Percentiles rank a stretch among this genome's conserved stretches.
These are phyloP conservation scores for Myocastor coypus DNA, from an alignment of 2,113 vertebrate genomes.

Conservation along the genomic window DNA sequence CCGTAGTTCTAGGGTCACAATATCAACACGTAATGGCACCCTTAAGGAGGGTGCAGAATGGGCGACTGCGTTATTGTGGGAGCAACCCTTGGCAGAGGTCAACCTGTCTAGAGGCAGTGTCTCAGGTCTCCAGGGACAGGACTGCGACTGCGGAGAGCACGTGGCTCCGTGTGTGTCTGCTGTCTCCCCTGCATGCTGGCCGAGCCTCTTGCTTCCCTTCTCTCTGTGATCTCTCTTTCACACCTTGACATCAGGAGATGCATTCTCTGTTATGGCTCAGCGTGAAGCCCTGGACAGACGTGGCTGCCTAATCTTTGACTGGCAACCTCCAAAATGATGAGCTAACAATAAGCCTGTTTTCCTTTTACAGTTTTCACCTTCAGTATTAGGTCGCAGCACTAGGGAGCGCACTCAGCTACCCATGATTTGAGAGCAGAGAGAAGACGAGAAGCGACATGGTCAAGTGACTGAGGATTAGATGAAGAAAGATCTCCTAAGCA, in stretches of 20 bases:
- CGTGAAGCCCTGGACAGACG: not conserved
- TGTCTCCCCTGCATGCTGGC: not conserved
- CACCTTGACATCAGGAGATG: not conserved
- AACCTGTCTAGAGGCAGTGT: not conserved
- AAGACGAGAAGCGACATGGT: not conserved
- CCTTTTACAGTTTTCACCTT: not conserved
- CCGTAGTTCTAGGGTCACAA: not conserved
- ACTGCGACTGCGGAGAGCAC: not conserved
- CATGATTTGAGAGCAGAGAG: not conserved
- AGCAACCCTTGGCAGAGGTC: not conserved
- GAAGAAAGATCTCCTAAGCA: not conserved
- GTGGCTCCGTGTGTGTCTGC: too few species aligned
- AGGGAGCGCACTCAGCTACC: not conserved
- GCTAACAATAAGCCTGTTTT: not conserved
- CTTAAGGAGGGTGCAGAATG: not conserved
- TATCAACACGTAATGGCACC: not conserved
- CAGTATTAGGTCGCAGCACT: not conserved
- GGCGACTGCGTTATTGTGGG: not conserved
- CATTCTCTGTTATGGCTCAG: not conserved
- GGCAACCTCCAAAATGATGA: not conserved
- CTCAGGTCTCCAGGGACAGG: not conserved
- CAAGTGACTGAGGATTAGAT: too few species aligned
- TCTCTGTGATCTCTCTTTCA: not conserved
- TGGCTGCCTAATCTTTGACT: not conserved
- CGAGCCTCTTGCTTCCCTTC: not conserved